Percentiles rank a stretch among this genome's conserved stretches.
Conservation (phyloP, 2,797 vertebrate genomes). For the Acomys russatus region DNA sequence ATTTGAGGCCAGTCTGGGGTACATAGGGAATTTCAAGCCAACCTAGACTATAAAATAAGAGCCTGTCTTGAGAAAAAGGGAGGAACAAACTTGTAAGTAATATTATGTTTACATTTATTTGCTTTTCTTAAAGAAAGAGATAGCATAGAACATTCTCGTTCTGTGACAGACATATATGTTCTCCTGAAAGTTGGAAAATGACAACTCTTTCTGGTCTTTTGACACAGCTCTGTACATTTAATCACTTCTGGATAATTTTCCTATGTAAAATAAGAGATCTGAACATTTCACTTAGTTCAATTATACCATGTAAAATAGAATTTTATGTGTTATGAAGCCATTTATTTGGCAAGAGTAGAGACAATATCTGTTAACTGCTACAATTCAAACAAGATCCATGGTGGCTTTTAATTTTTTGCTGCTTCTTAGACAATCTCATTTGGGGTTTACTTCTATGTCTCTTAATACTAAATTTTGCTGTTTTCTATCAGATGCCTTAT, state of each 20-base stretch:
- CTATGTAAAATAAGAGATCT: background rate
- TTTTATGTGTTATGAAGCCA: background rate
- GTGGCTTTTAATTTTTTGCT: conserved; percentile 17
- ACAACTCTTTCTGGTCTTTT: background rate
- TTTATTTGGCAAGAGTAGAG: conserved; percentile 27
- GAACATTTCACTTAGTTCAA: conserved; percentile 22
- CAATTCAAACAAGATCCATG: background rate
- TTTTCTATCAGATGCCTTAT: conserved; percentile 18
- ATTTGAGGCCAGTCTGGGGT: background rate
- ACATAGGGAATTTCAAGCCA: background rate
- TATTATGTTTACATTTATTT: conserved; percentile 31
- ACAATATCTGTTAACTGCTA: background rate
- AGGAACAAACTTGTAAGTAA: background rate
- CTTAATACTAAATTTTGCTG: conserved; percentile 23
- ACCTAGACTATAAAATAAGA: background rate
- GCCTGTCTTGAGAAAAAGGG: background rate
- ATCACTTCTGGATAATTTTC: background rate
- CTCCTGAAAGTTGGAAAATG: background rate
- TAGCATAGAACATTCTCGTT: background rate
- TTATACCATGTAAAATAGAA: background rate
- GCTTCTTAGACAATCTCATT: background rate
- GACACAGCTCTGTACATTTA: conserved; percentile 2
- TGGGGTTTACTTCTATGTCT: conserved; percentile 1
- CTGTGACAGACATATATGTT: background rate
- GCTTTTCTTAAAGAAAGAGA: conserved; percentile 41